Conservation (phyloP, 2,113 vertebrate genomes). For the Zapornia atra region DNA sequence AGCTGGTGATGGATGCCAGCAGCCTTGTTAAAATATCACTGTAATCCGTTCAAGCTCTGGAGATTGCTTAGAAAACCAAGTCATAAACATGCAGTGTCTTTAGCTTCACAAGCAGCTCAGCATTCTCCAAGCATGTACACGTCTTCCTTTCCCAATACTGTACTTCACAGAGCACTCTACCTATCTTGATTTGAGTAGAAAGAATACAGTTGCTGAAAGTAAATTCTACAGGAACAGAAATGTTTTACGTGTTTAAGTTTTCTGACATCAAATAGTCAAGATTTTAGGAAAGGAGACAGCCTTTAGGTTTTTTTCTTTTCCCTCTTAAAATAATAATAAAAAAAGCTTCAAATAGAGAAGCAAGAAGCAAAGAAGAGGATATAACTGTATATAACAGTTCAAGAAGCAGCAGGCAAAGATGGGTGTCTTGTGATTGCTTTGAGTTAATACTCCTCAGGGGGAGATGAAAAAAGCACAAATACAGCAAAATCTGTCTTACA, state of each 20-base stretch:
- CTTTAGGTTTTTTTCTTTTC: not conserved
- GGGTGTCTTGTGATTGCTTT: conserved; percentile 64
- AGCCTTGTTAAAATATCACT: conserved; percentile 61
- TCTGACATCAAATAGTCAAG: not conserved
- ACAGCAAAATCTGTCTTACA: conserved; percentile 67
- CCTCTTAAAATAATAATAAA: not conserved
- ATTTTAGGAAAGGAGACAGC: not conserved
- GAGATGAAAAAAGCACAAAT: conserved; percentile 50
- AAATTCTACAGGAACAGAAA: not conserved
- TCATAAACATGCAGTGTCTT: conserved; percentile 39
- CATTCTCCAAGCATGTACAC: not conserved
- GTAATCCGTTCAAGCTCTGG: conserved; percentile 44
- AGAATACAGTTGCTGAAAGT: not conserved
- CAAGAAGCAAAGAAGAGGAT: conserved; percentile 1
- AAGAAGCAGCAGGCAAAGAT: conserved; percentile 45
- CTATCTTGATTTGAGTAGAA: not conserved
- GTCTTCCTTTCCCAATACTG: not conserved
- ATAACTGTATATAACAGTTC: not conserved
- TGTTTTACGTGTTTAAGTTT: not conserved
- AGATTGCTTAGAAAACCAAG: conserved; percentile 42
- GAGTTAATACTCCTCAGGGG: conserved; percentile 69
- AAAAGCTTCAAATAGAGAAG: conserved; percentile 3
- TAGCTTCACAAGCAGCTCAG: conserved; percentile 27
- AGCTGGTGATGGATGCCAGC: conserved; percentile 43
- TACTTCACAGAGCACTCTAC: not conserved